Percentiles rank a stretch among this genome's conserved stretches.
These are phyloP conservation scores for Erinaceus europaeus DNA, from an alignment of 2,113 vertebrate genomes.

Conservation along the genomic window DNA sequence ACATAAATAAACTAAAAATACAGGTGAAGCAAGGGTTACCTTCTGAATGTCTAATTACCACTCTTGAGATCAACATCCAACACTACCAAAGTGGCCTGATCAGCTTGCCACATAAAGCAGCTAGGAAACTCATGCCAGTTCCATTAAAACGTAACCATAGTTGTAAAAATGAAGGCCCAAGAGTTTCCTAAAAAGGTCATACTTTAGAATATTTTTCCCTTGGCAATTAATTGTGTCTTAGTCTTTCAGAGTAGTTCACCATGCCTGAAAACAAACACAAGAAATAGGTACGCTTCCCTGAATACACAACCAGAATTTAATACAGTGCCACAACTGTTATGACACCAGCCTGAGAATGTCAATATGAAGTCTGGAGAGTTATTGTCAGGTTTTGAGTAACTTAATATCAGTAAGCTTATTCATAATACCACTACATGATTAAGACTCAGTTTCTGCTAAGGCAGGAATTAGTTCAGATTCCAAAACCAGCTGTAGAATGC, in stretches of 20 bases:
- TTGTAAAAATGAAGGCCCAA: conserved; percentile 12
- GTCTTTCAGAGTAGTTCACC: conserved; percentile 1
- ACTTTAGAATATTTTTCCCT: conserved; percentile 15
- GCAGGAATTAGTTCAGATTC: neutral
- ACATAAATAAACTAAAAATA: too few species aligned
- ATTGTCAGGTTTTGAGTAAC: conserved; percentile 17
- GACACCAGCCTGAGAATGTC: conserved; percentile 10
- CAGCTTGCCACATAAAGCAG: neutral
- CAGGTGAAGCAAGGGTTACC: neutral
- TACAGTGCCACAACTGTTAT: neutral
- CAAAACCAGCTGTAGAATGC: conserved; percentile 25
- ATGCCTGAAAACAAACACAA: conserved; percentile 45
- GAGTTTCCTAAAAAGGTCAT: conserved; percentile 10
- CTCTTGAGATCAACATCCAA: neutral
- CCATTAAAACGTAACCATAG: neutral
- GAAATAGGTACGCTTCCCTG: conserved; percentile 41
- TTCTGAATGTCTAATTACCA: neutral
- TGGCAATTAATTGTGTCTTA: conserved; percentile 30
- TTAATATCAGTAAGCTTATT: conserved; percentile 27
- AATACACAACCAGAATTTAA: conserved; percentile 43
- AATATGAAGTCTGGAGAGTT: conserved; percentile 17
- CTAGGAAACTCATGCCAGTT: neutral
- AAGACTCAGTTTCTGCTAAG: conserved; percentile 24
- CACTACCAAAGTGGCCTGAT: neutral
- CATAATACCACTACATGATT: conserved; percentile 27